Conservation (phyloP, 2,113 vertebrate species). For the Salvelinus namaycush region DNA sequence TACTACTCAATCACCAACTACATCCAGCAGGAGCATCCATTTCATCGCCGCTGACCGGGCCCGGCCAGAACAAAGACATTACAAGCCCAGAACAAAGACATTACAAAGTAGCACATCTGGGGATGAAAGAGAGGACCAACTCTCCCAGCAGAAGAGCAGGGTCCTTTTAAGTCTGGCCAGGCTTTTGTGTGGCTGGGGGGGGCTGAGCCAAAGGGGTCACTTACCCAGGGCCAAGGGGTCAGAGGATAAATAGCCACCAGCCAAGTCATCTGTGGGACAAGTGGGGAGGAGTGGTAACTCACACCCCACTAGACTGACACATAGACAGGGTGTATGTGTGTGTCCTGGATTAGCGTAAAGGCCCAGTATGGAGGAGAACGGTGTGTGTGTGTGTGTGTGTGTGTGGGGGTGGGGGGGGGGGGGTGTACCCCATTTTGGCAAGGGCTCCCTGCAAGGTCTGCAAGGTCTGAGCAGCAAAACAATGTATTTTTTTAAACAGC, state of each 20-base stretch:
- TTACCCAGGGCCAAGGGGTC: conserved; percentile 33
- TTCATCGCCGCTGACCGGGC: conserved; percentile 4
- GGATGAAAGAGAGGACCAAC: conserved; percentile 29
- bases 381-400: no score
- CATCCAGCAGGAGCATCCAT: background rate
- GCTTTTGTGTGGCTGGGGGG: conserved; percentile 29
- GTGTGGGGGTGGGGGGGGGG: no score
- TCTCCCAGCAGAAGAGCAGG: conserved; percentile 33
- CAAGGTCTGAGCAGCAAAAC: no score
- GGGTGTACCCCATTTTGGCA: no score
- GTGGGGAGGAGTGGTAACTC: conserved; percentile 41
- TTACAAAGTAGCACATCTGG: conserved; percentile 47
- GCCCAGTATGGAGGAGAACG: background rate
- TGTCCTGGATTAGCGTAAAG: conserved; percentile 31
- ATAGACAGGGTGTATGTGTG: conserved; percentile 16
- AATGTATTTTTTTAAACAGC: no score
- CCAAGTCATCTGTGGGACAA: conserved; percentile 50
- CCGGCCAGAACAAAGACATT: background rate
- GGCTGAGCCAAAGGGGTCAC: conserved; percentile 55
- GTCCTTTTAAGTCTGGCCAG: conserved; percentile 46
- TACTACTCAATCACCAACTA: background rate
- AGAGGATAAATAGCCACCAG: conserved; percentile 58
- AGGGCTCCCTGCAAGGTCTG: no score
- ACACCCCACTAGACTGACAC: conserved; percentile 22
- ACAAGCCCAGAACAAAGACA: conserved; percentile 45